A percentile compares a stretch with the other conserved stretches of the same genome.
phyloP scores from a whole-genome alignment of 2,113 vertebrate species.

The Synodontis membranacea region DNA sequence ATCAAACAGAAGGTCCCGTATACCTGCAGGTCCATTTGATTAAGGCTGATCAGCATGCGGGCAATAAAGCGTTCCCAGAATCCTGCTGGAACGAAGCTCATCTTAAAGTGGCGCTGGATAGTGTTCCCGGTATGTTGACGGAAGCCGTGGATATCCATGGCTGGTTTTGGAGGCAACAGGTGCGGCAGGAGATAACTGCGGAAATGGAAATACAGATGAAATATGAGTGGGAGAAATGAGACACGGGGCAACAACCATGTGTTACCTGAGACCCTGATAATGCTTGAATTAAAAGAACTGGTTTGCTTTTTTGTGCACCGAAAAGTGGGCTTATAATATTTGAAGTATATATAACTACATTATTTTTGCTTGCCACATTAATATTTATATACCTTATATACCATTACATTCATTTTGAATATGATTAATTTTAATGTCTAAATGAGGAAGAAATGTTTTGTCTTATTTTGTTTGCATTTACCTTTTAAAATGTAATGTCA shows the following conservation, averaged over 20 bases:
- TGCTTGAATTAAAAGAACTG: background rate
- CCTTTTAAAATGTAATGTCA: background rate
- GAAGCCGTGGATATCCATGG: conserved; percentile 85
- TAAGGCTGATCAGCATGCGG: conserved; percentile 94
- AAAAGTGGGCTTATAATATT: background rate
- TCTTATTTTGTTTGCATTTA: background rate
- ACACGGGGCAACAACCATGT: background rate
- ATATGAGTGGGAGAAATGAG: background rate
- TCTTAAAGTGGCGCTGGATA: conserved; percentile 92
- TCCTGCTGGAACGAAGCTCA: conserved; percentile 95
- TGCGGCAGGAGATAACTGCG: conserved; percentile 93
- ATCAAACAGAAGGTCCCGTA: background rate
- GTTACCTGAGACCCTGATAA: background rate
- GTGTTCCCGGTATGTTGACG: conserved; percentile 81
- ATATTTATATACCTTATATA: background rate
- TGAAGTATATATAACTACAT: background rate
- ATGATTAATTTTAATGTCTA: background rate
- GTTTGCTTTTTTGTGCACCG: background rate
- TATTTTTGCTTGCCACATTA: background rate
- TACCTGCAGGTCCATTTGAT: conserved; percentile 97
- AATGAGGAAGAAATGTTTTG: no score
- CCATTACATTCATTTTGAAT: background rate
- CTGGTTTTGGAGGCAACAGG: conserved; percentile 91
- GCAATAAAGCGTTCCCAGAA: conserved; percentile 98
- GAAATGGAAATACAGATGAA: background rate